Evolutionary conservation across 2,888 invertebrate species (phyloP), one percentile per base, ranked within the genome.

Genomic region (Ariolimax columbianus): DNA sequence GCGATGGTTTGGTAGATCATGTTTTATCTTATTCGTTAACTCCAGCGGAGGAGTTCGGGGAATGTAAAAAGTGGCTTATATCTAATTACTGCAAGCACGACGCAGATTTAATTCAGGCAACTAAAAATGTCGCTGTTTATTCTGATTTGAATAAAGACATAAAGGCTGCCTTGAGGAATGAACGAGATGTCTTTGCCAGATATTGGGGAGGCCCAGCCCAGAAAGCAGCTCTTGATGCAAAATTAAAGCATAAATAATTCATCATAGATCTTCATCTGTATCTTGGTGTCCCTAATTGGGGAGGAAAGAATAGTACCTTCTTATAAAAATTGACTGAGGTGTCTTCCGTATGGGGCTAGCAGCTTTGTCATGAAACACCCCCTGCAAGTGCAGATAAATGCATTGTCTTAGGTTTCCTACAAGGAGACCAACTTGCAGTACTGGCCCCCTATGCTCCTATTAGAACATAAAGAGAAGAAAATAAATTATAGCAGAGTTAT

Each of bases 1-100:
- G 90, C n/a, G 86, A 94, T 14, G 95, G 95, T 0, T 89, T 95
- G 26, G 94, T 93, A 0, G 93, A 95, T 89, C 92, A 91, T 55
- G 88, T 94, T 1, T 89, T 95, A 2, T 88, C 90, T 36, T 59
- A 79, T 17, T 73, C 78, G n/a, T 33, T 78, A 68, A 30, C 36
- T 51, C 38, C 43, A 43, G 73, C 59, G 38, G 80, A 80, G 1
- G 84, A 84, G 33, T 63, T 84, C 2, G 26, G 33, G 23, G 84
- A 79, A 47, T 80, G 79, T n/a, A 79, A 80, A 63, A 79, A 75
- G 33, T 84, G 84, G 84, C 75, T 84, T 4, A 30, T 63, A 33
- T n/a, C 73, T 47, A 79, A 84, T 73, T 84, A 73, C 36, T 80
- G 79, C 63, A 43, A 33, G 19, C 73, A 80, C 43, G 84, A 84